Evolutionary conservation across 2,113 vertebrate genomes (phyloP).

Genomic region (Oenanthe melanoleuca): DNA sequence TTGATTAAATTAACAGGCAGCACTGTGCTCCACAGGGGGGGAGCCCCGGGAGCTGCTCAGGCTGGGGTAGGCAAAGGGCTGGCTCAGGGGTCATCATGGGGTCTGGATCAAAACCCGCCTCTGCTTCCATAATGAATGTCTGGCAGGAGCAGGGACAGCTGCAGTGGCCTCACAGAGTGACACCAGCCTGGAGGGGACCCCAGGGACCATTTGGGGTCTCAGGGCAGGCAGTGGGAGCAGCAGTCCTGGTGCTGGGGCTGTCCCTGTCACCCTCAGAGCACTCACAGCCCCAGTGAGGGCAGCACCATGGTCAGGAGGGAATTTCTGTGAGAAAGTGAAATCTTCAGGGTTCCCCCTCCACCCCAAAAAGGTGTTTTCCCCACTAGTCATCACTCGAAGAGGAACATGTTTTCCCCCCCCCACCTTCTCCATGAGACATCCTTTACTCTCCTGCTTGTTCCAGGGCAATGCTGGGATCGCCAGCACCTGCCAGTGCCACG

Average conservation of each 20-base stretch:
- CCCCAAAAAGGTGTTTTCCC: neutral
- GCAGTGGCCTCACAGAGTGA: rapidly evolving
- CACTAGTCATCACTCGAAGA: neutral
- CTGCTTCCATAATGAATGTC: neutral
- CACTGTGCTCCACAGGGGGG: neutral
- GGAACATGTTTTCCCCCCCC: neutral
- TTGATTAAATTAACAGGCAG: neutral
- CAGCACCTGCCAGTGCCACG: neutral
- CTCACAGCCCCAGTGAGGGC: neutral
- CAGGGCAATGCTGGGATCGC: neutral
- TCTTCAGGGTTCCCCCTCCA: neutral
- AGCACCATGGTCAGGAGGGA: rapidly evolving
- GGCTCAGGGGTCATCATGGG: rapidly evolving
- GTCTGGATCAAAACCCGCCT: rapidly evolving
- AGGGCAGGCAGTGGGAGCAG: neutral
- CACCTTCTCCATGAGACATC: neutral
- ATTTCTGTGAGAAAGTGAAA: neutral
- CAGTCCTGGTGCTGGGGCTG: rapidly evolving
- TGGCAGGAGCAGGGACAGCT: neutral
- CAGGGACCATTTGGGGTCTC: neutral
- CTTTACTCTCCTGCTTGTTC: neutral
- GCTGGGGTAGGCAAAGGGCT: neutral
- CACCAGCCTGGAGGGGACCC: neutral
- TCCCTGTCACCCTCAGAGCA: neutral
- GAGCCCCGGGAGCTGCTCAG: neutral